Percentiles rank a stretch among this genome's conserved stretches.
These are phyloP conservation scores for Drosophila pachea DNA, from an alignment of 1,140 invertebrate species.

Conservation along the genomic window DNA sequence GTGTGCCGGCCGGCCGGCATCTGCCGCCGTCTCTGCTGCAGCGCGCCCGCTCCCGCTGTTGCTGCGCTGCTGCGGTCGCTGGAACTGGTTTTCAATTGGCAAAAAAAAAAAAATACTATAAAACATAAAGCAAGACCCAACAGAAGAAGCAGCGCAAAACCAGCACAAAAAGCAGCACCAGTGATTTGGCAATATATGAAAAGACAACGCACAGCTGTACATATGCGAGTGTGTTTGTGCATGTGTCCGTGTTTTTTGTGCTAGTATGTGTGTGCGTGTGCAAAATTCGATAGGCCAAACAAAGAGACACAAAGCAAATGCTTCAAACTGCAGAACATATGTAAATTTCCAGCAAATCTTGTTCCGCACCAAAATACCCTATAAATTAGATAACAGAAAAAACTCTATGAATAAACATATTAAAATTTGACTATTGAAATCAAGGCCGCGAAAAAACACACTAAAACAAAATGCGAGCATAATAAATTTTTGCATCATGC, in stretches of 20 bases:
- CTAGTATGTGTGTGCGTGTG: slow-evolving; percentile 5
- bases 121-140: background rate
- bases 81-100: slow-evolving; percentile 72
- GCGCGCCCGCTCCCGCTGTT: background rate
- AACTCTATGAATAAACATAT: background rate
- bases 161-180: slow-evolving; percentile 33
- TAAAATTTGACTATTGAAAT: background rate
- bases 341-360: background rate
- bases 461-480: background rate
- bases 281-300: slow-evolving; percentile 62
- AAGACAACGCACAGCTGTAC: slow-evolving; percentile 15
- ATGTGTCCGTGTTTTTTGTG: background rate
- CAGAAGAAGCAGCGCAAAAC: slow-evolving; percentile 12
- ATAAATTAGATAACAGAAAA: background rate
- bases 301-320: slow-evolving; percentile 37
- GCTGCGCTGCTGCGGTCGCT: slow-evolving; percentile 21
- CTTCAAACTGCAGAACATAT: slow-evolving; percentile 25
- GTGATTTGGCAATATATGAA: slow-evolving; percentile 60
- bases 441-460: background rate
- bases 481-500: background rate
- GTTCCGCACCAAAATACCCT: slow-evolving; percentile 11
- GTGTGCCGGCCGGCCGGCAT: slow-evolving; percentile 73
- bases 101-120: slow-evolving; percentile 36
- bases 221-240: background rate
- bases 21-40: slow-evolving; percentile 30